Evolutionary conservation across 2,888 invertebrate species (phyloP), one percentile per base, ranked within the genome.

Genomic region (Galerucella calmariensis): DNA sequence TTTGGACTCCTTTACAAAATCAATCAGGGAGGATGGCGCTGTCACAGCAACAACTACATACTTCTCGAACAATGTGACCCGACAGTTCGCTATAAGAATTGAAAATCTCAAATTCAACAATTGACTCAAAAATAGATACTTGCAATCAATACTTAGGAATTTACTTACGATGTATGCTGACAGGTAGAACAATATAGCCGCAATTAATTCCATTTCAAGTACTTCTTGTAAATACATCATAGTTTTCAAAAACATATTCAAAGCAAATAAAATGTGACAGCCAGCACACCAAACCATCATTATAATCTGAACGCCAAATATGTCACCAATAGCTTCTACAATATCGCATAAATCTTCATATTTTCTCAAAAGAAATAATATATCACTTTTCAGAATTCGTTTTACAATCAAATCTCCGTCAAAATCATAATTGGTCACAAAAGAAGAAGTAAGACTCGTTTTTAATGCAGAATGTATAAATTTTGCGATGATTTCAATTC

Each of bases 231-330:
- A 10, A 14, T 35, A 10, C 16, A 62, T 62, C 14, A 62, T 62
- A 9, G 41, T n/a, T 16, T 62, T 62, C 41, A 65, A 46, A 65
- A 41, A 65, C 14, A 65, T 16, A 46, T 65, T 65, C 12, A 46
- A 20, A 65, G 16, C 11, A 6, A 44, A 65, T 46, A 65, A 46
- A 20, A 65, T 41, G 11, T 46, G 9, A 12, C 16, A 20, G 14
- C 14, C 16, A 11, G 46, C 12, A 46, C 16, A 8, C n/a, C 6
- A 41, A 44, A 76, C 48, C 9, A 77, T 72, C 6, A 75, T 56
- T 9, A 77, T 27, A 12, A 78, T 66, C 59, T 76, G 77, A 82
- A 67, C 79, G 85, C 56, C 86, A 65, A 76, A 81, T 59, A 78
- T 71, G 10, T 67, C 51, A 67, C 67, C 77, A 11, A 77, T 56